These are phyloP conservation scores for Bellardia pandia DNA, from an alignment of 2,888 invertebrate species.

Conservation along the genomic window DNA sequence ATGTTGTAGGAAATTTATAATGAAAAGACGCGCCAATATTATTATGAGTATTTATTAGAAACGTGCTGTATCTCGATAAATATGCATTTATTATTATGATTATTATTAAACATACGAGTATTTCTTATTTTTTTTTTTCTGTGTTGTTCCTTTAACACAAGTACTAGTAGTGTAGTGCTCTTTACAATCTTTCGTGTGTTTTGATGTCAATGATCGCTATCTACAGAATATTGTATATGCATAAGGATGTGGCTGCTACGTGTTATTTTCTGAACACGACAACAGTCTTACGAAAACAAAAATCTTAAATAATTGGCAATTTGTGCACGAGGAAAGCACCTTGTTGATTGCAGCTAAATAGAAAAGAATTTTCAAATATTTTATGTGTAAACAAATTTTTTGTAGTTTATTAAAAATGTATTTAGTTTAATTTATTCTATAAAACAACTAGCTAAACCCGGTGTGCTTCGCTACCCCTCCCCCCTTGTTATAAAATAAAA, in stretches of 20 bases:
- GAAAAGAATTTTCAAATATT: constrained; percentile 34
- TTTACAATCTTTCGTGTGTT: constrained; percentile 35
- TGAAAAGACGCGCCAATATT: constrained; percentile 76
- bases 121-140: constrained; percentile 25
- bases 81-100: constrained; percentile 71
- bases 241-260: constrained; percentile 51
- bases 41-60: constrained; percentile 80
- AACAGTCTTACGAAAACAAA: constrained; percentile 8
- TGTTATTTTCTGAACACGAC: constrained; percentile 46
- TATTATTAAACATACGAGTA: constrained; percentile 57
- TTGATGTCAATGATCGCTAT: constrained; percentile 71
- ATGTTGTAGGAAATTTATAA: constrained; percentile 37
- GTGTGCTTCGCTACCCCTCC: too few species aligned
- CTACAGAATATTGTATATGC: constrained; percentile 33
- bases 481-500: too few species aligned
- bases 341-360: constrained; percentile 59
- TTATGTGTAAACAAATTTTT: constrained; percentile 50
- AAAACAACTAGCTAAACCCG: too few species aligned
- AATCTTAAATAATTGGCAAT: constrained; percentile 70
- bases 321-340: constrained; percentile 60
- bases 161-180: not conserved
- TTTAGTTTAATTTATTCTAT: constrained; percentile 19
- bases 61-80: constrained; percentile 83
- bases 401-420: constrained; percentile 15
- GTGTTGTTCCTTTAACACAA: constrained; percentile 17